phyloP scores from a whole-genome alignment of 92 coral and sea anemone species.

The Isaurus tuberculatus region DNA sequence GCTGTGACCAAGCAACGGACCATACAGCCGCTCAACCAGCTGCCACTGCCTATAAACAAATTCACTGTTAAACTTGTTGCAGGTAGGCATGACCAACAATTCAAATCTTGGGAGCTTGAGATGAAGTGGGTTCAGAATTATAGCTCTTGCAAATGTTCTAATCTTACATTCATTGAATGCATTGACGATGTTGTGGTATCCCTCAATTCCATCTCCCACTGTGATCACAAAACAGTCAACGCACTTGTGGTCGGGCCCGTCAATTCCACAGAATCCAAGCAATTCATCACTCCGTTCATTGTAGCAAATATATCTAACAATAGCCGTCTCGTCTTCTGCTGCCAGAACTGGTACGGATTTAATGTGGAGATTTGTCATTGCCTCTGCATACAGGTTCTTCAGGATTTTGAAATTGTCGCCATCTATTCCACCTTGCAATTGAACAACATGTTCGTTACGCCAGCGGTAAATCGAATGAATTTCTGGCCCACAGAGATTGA shows the following conservation, averaged over 20 bases:
- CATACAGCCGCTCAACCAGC: constrained; percentile 45
- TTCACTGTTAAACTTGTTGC: constrained; percentile 49
- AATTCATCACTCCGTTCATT: neutral
- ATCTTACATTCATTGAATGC: constrained; percentile 49
- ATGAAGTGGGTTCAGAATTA: constrained; percentile 59
- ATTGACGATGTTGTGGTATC: constrained; percentile 39
- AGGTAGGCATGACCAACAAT: constrained; percentile 57
- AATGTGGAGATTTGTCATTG: neutral
- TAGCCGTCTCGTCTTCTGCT: constrained; percentile 10
- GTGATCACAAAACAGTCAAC: constrained; percentile 47
- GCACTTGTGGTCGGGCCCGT: constrained; percentile 50
- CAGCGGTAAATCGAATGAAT: constrained; percentile 54
- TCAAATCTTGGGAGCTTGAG: constrained; percentile 53
- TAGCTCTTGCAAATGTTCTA: constrained; percentile 45
- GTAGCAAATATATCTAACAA: neutral
- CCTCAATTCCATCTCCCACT: constrained; percentile 62
- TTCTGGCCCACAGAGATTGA: constrained; percentile 52
- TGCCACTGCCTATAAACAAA: constrained; percentile 61
- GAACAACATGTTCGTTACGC: constrained; percentile 34
- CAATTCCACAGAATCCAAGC: constrained; percentile 15
- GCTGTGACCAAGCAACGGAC: constrained; percentile 50
- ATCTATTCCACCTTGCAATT: neutral
- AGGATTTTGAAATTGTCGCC: neutral
- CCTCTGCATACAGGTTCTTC: neutral
- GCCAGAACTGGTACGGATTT: neutral